Conservation (phyloP, 2,888 invertebrate species). For the Dynastes grantii region DNA sequence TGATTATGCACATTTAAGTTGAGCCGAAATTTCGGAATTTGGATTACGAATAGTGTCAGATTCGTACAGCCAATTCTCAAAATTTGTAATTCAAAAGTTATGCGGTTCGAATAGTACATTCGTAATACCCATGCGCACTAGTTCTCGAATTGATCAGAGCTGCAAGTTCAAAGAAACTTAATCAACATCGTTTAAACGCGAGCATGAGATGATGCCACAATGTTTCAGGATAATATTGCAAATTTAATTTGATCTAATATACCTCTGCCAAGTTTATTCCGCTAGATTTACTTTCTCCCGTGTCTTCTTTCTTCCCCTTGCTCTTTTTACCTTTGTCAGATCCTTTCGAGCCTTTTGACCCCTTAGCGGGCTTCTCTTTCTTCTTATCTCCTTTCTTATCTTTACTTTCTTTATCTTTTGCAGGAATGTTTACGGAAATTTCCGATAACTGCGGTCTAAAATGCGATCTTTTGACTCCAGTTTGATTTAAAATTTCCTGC, state of each 20-base stretch:
- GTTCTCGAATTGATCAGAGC: too few species aligned
- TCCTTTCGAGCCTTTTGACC: slow-evolving; percentile 51
- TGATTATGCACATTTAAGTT: too few species aligned
- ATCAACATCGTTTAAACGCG: too few species aligned
- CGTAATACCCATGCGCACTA: too few species aligned
- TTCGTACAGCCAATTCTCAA: too few species aligned
- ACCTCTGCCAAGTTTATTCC: slow-evolving; percentile 48
- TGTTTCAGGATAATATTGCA: too few species aligned
- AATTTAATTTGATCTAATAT: not conserved
- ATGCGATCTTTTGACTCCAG: slow-evolving; percentile 64
- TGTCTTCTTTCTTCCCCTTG: slow-evolving; percentile 49
- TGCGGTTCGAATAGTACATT: too few species aligned
- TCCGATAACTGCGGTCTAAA: slow-evolving; percentile 61
- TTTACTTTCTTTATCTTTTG: not conserved
- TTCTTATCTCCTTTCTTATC: slow-evolving; percentile 51
- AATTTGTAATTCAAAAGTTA: too few species aligned
- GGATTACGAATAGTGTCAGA: too few species aligned
- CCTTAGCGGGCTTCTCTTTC: slow-evolving; percentile 45
- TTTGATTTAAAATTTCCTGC: slow-evolving; percentile 62
- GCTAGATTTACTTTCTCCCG: not conserved
- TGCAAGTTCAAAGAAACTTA: too few species aligned
- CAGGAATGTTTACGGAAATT: slow-evolving; percentile 29
- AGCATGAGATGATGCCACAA: too few species aligned
- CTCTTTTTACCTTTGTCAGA: slow-evolving; percentile 53
- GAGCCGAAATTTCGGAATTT: too few species aligned